Conservation (phyloP, 2,797 vertebrate genomes). For the Melopsittacus undulatus region DNA sequence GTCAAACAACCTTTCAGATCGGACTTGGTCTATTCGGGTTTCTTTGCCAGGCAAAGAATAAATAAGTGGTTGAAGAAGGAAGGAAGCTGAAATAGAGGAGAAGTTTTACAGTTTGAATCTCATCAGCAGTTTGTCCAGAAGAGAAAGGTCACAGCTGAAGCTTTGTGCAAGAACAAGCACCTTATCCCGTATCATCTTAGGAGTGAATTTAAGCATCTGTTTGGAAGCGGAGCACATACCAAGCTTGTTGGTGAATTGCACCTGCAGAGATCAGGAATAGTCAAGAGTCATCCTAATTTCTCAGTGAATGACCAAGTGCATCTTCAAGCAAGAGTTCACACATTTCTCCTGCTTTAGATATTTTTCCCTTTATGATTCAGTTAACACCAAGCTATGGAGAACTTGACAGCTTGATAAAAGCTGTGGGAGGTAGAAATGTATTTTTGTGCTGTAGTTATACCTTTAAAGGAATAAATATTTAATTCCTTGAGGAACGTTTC, state of each 20-base stretch:
- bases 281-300: background rate
- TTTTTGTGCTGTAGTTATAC: conserved; percentile 11
- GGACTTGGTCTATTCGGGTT: background rate
- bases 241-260: background rate
- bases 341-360: conserved; percentile 23
- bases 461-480: conserved; percentile 47
- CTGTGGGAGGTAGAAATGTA: conserved; percentile 32
- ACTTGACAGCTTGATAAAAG: conserved; percentile 59
- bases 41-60: background rate
- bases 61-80: background rate
- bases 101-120: background rate
- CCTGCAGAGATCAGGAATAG: background rate
- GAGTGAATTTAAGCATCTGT: background rate
- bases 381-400: conserved; percentile 24
- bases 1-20: background rate
- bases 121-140: background rate
- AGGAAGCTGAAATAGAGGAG: background rate
- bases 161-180: background rate
- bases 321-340: conserved; percentile 22
- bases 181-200: rapidly evolving
- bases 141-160: background rate
- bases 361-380: conserved; percentile 52
- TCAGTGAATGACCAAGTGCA: conserved; percentile 50
- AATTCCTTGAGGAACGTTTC: conserved; percentile 9
- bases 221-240: background rate